Percentiles rank a stretch among this genome's conserved stretches.
These are phyloP conservation scores for Erpobdella octoculata DNA, from an alignment of 2,888 invertebrate genomes.

Conservation along the genomic window DNA sequence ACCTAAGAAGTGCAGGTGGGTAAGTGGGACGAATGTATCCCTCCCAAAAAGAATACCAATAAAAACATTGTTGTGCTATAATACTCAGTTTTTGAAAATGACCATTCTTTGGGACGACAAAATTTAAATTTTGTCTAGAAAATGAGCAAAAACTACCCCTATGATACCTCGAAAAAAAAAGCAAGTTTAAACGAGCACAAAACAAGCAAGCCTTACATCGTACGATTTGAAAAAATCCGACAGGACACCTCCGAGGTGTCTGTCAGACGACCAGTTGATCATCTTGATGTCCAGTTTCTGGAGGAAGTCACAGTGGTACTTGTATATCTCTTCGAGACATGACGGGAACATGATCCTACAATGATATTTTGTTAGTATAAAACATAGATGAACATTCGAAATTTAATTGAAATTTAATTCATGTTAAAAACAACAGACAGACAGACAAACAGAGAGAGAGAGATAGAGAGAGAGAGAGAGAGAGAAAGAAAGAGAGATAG, in stretches of 20 bases:
- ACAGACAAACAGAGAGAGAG: no score
- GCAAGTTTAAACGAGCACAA: no score
- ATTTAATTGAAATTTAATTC: no score
- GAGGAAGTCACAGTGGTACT: slow-evolving; percentile 52
- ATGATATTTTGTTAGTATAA: background rate
- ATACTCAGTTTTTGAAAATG: slow-evolving; percentile 1
- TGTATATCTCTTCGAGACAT: slow-evolving; percentile 51
- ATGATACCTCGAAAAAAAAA: no score
- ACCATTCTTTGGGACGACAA: background rate
- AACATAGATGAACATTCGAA: no score
- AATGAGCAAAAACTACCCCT: background rate
- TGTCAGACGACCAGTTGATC: slow-evolving; percentile 48
- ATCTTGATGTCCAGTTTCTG: slow-evolving; percentile 51
- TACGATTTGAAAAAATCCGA: slow-evolving; percentile 45
- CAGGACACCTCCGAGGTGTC: slow-evolving; percentile 52
- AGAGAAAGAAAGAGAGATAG: no score
- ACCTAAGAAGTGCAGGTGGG: no score
- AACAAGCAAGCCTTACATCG: slow-evolving; percentile 38
- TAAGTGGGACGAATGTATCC: no score
- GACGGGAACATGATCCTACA: slow-evolving; percentile 52
- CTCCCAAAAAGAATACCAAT: no score
- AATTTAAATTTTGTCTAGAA: background rate
- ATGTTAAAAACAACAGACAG: no score
- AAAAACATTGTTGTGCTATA: background rate
- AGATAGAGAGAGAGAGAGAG: no score